Base-by-base conservation (phyloP, 2,113 vertebrate genomes). In the Solenodon paradoxus region DNA sequence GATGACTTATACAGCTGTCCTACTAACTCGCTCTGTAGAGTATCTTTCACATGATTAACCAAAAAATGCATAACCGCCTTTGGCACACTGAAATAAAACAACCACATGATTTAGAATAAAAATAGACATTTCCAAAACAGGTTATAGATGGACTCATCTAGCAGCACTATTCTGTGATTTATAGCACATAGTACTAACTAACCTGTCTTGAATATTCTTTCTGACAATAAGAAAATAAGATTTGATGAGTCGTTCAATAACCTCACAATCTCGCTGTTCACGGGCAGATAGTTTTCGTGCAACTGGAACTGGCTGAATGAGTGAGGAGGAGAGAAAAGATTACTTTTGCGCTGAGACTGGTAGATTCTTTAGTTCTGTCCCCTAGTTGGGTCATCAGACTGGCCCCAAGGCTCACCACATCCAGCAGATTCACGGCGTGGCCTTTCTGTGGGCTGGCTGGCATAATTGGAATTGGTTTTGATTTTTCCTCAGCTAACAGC, bases 131-230 rank as follows among this genome's bases (percentile, higher is more conserved):
- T 81, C 38, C 40, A 68, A 96, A 89, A 85, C 38, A 91, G 7
- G 64, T 47, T 38, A n/a, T n/a, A n/a, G n/a, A 45, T 24, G 26
- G n/a, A 95, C 78, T 82, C 57, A 83, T 4, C 19, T 24, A 66
- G 38, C 32, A 92, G 7, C 74, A 77, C 38, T 55, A 38, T 2
- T 35, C 10, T 63, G 35, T 79, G 38, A 35, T 57, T 87, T 78
- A 77, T 10, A 68, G 32, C 47, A 88, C 17, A 0, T 38, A 93
- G 19, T 87, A 98, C 97, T 79, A 97, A n/a, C n/a, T 30, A 20
- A 99, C 99, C 99, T 99, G 98, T 99, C 99, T 97, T 99, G 99
- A 97, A 99, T 99, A 96, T 99, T 99, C 98, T 99, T 99, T 95
- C 99, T 99, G 83, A 99, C 99, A 92, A 99, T 99, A 64, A 99